Percentiles rank a stretch among this genome's conserved stretches.
Evolutionary conservation across 53 echinoderm and acorn worm genomes (phyloP).

Genomic region (Holothuria scabra): DNA sequence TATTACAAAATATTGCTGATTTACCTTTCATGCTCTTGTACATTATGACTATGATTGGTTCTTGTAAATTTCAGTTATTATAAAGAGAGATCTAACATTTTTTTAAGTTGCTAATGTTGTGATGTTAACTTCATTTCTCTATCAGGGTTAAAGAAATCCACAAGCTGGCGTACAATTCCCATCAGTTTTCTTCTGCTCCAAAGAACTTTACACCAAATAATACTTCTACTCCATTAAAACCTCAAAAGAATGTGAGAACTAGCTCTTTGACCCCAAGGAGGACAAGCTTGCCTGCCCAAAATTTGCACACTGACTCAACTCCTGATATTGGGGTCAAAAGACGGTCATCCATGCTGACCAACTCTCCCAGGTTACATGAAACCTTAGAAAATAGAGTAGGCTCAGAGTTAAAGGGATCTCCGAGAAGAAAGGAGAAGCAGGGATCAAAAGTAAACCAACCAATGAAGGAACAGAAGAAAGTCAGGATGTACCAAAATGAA

Average conservation of each 20-base stretch:
- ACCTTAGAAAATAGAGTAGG: neutral
- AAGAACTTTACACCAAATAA: conserved; percentile 77
- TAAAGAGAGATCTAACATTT: neutral
- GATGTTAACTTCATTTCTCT: neutral
- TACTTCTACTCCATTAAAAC: conserved; percentile 90
- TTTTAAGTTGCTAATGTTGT: neutral
- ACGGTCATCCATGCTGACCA: neutral
- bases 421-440: conserved; percentile 1
- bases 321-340: neutral
- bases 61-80: no score
- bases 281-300: conserved; percentile 22
- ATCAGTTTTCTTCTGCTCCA: conserved; percentile 71
- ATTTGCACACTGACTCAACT: no score
- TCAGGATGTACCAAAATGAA: no score
- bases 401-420: conserved; percentile 1
- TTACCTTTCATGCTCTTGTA: no score
- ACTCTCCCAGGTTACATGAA: neutral
- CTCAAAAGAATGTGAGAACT: neutral
- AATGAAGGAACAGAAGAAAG: no score
- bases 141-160: conserved; percentile 83
- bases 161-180: conserved; percentile 43
- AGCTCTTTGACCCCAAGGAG: neutral
- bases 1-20: no score
- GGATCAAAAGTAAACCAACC: no score
- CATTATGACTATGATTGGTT: no score